A percentile compares a stretch with the other conserved stretches of the same genome.
phyloP scores from a whole-genome alignment of 1,140 invertebrate species.

The Drosophila lowei region DNA sequence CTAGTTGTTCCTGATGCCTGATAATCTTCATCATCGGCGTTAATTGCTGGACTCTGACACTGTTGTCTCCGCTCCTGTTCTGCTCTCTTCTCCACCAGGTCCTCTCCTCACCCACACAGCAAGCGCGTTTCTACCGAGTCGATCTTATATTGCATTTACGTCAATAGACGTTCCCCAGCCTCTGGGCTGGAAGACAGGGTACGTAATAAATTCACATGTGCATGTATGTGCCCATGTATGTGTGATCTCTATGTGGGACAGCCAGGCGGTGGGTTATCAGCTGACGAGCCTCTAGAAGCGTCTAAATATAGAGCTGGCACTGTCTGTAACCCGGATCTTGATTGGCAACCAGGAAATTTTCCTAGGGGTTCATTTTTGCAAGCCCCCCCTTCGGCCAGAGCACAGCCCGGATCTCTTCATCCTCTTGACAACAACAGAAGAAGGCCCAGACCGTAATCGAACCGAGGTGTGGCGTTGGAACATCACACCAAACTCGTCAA shows the following conservation, averaged over 20 bases:
- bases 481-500: conserved; percentile 35
- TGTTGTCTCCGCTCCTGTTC: conserved; percentile 15
- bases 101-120: conserved; percentile 15
- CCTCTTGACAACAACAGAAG: too few species aligned
- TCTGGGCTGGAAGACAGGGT: conserved; percentile 24
- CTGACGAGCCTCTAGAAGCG: conserved; percentile 29
- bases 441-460: background rate
- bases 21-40: conserved; percentile 64
- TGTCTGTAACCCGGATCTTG: conserved; percentile 34
- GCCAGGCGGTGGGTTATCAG: conserved; percentile 35
- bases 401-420: too few species aligned
- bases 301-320: conserved; percentile 39
- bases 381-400: too few species aligned
- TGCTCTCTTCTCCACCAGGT: conserved; percentile 1
- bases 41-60: conserved; percentile 44
- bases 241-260: conserved; percentile 22
- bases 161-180: conserved; percentile 38
- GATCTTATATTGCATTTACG: conserved; percentile 21
- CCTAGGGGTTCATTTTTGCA: background rate
- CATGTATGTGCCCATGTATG: too few species aligned
- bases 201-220: too few species aligned
- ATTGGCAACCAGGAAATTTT: conserved; percentile 24
- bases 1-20: conserved; percentile 60
- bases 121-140: conserved; percentile 43
- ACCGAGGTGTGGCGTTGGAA: background rate